Evolutionary conservation across 2,888 invertebrate genomes (phyloP).

Genomic region (Clepsis dumicolana): DNA sequence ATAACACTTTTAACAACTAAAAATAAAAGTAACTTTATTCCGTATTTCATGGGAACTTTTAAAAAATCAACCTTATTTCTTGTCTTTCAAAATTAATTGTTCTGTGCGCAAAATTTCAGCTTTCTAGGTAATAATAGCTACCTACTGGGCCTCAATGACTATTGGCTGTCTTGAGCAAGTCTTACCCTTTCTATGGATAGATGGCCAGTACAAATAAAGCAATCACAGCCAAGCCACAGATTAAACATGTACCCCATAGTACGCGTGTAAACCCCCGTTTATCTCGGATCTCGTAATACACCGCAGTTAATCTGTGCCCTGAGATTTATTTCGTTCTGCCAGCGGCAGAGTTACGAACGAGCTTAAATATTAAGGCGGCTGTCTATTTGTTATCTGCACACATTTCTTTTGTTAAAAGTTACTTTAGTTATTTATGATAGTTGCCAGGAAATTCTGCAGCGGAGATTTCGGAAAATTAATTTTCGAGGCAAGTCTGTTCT

Average conservation of each 20-base stretch:
- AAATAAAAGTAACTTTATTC: no score
- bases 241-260: not conserved
- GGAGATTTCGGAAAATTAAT: not conserved
- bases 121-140: no score
- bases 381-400: slow-evolving; percentile 21
- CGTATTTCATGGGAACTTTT: no score
- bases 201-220: not conserved
- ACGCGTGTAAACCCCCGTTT: not conserved
- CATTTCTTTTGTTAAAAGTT: slow-evolving; percentile 8
- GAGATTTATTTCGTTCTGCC: slow-evolving; percentile 18
- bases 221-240: slow-evolving; percentile 2
- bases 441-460: not conserved
- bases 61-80: no score
- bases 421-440: slow-evolving; percentile 3
- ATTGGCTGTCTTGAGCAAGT: no score
- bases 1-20: no score
- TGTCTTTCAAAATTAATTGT: no score
- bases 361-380: slow-evolving; percentile 20
- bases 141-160: no score
- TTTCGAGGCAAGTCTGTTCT: not conserved
- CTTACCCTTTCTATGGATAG: no score
- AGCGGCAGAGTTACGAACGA: not conserved
- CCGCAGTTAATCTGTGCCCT: slow-evolving; percentile 19
- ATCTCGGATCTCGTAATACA: slow-evolving; percentile 11
- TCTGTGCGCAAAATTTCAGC: no score